phyloP scores from a whole-genome alignment of 2,113 vertebrate genomes.

The Mola mola region DNA sequence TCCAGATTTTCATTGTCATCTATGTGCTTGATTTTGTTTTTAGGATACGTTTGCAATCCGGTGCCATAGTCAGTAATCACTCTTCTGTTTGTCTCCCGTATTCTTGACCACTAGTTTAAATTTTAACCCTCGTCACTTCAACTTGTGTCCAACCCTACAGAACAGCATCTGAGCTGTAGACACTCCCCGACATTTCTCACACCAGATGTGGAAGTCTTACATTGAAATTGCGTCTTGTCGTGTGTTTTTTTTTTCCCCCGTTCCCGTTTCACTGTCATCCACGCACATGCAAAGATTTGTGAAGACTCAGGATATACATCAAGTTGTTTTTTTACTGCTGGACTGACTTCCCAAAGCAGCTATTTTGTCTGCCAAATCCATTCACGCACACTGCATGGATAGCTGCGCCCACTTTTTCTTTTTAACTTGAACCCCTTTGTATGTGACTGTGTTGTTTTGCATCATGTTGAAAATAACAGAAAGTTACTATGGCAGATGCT shows the following conservation, averaged over 20 bases:
- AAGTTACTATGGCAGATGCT: constrained; percentile 19
- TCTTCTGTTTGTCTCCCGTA: constrained; percentile 2
- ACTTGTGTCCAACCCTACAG: not conserved
- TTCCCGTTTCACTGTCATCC: constrained; percentile 43
- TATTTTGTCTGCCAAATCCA: constrained; percentile 44
- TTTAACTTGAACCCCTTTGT: constrained; percentile 41
- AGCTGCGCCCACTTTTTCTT: constrained; percentile 9
- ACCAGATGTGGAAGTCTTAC: constrained; percentile 2
- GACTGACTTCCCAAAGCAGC: constrained; percentile 36
- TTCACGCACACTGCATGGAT: constrained; percentile 52
- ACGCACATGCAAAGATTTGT: constrained; percentile 52
- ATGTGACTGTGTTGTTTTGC: constrained; percentile 29
- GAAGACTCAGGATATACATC: constrained; percentile 71
- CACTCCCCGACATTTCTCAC: constrained; percentile 23
- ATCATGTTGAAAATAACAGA: constrained; percentile 36
- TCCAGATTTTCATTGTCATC: constrained; percentile 14
- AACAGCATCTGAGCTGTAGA: constrained; percentile 22
- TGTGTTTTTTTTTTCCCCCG: constrained; percentile 11
- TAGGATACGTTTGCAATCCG: constrained; percentile 32
- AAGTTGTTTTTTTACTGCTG: constrained; percentile 54
- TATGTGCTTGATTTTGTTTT: constrained; percentile 28
- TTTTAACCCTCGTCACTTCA: constrained; percentile 4
- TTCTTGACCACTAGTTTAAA: not conserved
- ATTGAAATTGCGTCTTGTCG: constrained; percentile 13
- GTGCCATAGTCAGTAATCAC: constrained; percentile 49